Conservation (phyloP, 2,888 invertebrate genomes). For the Pterostichus niger region DNA sequence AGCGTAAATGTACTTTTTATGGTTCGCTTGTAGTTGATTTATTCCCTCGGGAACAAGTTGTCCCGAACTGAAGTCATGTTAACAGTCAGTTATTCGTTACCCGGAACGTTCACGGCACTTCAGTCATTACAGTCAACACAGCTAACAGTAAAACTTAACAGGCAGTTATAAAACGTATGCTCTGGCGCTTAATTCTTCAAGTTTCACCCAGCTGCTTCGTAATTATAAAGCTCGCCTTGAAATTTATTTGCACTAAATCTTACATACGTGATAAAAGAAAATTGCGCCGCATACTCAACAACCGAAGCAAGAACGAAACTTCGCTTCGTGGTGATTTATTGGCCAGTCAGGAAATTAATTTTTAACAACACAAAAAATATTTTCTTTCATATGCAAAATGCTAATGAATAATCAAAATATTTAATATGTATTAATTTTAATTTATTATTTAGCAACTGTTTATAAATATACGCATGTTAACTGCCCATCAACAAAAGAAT, state of each 20-base stretch:
- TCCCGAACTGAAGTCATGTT: conserved; percentile 63
- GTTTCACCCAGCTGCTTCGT: conserved; percentile 18
- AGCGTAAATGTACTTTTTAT: conserved; percentile 62
- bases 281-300: conserved; percentile 35
- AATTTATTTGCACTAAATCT: conserved; percentile 63
- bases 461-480: no score
- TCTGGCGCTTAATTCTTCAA: conserved; percentile 49
- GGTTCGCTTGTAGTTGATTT: conserved; percentile 48
- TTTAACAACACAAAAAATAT: conserved; percentile 35
- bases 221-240: conserved; percentile 55
- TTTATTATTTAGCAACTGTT: no score
- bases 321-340: conserved; percentile 28
- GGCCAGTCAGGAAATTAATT: conserved; percentile 12
- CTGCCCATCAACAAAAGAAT: no score
- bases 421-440: no score
- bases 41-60: conserved; percentile 53
- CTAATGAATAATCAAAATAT: no score
- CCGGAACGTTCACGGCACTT: conserved; percentile 48
- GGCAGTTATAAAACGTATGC: conserved; percentile 55
- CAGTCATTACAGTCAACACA: conserved; percentile 48
- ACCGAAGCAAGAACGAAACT: conserved; percentile 27
- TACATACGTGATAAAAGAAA: conserved; percentile 59
- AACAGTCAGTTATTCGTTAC: conserved; percentile 62
- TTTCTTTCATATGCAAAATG: conserved; percentile 8
- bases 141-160: conserved; percentile 46